phyloP scores from a whole-genome alignment of 2,113 vertebrate genomes.

The Onychostoma macrolepis region DNA sequence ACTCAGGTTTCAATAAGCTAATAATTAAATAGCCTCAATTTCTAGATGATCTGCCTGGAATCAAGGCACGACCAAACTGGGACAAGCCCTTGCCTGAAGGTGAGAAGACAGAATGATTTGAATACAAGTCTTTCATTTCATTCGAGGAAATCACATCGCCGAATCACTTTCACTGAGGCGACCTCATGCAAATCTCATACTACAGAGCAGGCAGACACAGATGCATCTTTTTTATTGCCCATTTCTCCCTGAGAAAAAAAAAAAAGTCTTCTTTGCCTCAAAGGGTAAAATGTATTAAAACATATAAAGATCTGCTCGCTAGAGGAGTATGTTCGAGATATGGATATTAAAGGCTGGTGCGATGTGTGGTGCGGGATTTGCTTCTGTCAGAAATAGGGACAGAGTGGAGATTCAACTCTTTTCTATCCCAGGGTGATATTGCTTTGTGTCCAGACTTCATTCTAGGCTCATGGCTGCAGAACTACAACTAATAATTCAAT shows the following conservation, averaged over 20 bases:
- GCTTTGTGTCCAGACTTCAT: slow-evolving; percentile 20
- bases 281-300: slow-evolving; percentile 22
- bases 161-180: not conserved
- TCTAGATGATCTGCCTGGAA: slow-evolving; percentile 38
- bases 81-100: slow-evolving; percentile 45
- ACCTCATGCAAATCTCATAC: slow-evolving; percentile 24
- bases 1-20: slow-evolving; percentile 33
- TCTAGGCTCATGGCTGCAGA: not conserved
- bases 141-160: slow-evolving; percentile 16
- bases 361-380: not conserved
- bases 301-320: slow-evolving; percentile 3
- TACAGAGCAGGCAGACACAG: not conserved
- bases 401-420: not conserved
- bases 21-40: slow-evolving; percentile 40
- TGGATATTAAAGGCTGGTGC: slow-evolving; percentile 21
- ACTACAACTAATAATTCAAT: slow-evolving; percentile 6
- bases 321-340: not conserved
- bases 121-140: slow-evolving; percentile 9
- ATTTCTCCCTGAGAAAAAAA: not conserved
- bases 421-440: not conserved
- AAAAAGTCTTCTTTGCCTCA: slow-evolving; percentile 11
- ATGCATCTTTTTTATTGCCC: slow-evolving; percentile 1
- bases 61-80: slow-evolving; percentile 26
- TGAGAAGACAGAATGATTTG: slow-evolving; percentile 12
- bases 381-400: slow-evolving; percentile 11